A percentile compares a stretch with the other conserved stretches of the same genome.
These are phyloP conservation scores for Criorhina ranunculi DNA, from an alignment of 2,888 invertebrate genomes.

Conservation along the genomic window DNA sequence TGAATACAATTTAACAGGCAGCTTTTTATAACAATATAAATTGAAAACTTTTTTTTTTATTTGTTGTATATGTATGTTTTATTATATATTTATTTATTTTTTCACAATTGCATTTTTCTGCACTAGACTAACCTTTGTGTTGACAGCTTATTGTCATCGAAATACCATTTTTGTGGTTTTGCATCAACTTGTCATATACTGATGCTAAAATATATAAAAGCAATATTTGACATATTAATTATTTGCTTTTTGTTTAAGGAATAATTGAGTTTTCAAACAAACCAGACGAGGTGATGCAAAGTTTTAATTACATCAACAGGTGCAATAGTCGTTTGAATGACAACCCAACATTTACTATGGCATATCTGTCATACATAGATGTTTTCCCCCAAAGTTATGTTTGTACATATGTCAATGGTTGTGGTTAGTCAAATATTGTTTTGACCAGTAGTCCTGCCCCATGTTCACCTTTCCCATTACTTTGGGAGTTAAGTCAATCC, in stretches of 20 bases:
- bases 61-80: no score
- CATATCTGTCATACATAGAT: not conserved
- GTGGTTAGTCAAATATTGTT: constrained; percentile 47
- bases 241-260: constrained; percentile 27
- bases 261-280: constrained; percentile 10
- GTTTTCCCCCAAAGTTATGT: no score
- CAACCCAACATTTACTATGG: not conserved
- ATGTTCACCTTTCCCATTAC: constrained; percentile 1
- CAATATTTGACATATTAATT: constrained; percentile 28
- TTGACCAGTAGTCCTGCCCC: constrained; percentile 16
- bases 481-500: constrained; percentile 15
- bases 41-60: no score
- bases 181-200: constrained; percentile 31
- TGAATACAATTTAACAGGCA: no score
- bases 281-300: not conserved
- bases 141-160: constrained; percentile 32
- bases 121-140: not conserved
- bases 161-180: constrained; percentile 30
- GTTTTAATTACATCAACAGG: constrained; percentile 36
- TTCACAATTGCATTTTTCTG: not conserved
- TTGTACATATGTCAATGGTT: constrained; percentile 13
- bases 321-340: constrained; percentile 16
- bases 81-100: not conserved
- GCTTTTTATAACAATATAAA: no score
- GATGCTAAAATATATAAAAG: not conserved